These are phyloP conservation scores for Hybos culiciformis DNA, from an alignment of 2,888 invertebrate genomes.

Conservation along the genomic window DNA sequence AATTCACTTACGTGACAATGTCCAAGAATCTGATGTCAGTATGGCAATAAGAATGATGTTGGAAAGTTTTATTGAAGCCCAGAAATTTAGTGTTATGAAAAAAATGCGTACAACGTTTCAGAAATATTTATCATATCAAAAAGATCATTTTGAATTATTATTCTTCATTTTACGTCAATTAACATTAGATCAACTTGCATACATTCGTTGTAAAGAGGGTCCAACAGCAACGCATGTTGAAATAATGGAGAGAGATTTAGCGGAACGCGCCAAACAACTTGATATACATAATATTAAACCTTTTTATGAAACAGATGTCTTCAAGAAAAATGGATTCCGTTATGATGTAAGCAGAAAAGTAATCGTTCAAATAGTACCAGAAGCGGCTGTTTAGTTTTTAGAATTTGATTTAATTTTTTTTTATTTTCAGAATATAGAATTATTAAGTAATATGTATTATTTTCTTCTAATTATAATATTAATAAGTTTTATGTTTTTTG, in stretches of 20 bases:
- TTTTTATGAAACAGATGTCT: conserved; percentile 84
- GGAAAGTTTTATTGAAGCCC: conserved; percentile 96
- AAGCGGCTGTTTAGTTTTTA: conserved; percentile 31
- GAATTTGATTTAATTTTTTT: background rate
- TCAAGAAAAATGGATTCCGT: conserved; percentile 73
- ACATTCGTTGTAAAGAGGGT: conserved; percentile 56
- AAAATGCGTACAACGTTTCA: conserved; percentile 87
- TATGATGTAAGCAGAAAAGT: conserved; percentile 74
- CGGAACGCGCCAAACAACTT: conserved; percentile 80
- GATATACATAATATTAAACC: conserved; percentile 77
- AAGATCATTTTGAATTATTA: conserved; percentile 90
- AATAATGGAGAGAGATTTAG: conserved; percentile 70
- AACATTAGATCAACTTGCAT: conserved; percentile 78
- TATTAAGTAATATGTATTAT: too few species aligned
- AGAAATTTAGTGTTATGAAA: conserved; percentile 96
- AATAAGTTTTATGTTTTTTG: background rate
- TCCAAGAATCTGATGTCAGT: conserved; percentile 89
- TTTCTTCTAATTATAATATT: background rate
- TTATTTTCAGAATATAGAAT: too few species aligned
- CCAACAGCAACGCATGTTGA: conserved; percentile 59
- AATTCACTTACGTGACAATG: conserved; percentile 84
- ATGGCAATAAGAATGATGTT: conserved; percentile 95
- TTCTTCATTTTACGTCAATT: conserved; percentile 91
- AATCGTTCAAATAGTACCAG: conserved; percentile 68
- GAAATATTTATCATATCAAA: conserved; percentile 82